Percentiles rank a stretch among this genome's conserved stretches.
Conservation (phyloP, 2,888 invertebrate genomes). For the Cataglyphis cursor region DNA sequence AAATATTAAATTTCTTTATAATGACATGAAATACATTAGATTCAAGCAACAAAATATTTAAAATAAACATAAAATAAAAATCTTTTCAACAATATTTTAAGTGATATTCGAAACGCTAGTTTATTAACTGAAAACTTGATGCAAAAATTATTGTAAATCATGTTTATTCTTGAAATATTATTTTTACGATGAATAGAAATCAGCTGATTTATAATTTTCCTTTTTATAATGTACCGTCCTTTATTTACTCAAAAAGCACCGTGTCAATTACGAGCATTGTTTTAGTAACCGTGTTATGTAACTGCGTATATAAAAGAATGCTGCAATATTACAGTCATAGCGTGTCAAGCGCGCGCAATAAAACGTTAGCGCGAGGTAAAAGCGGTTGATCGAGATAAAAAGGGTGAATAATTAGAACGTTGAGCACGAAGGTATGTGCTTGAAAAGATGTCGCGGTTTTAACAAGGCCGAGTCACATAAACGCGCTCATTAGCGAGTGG, state of each 20-base stretch:
- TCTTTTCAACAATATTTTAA: not conserved
- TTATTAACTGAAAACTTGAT: not conserved
- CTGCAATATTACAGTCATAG: not conserved
- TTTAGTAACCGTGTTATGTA: not conserved
- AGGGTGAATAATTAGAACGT: constrained; percentile 29
- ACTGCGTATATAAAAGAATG: constrained; percentile 5
- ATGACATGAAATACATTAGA: not conserved
- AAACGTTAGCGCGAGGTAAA: constrained; percentile 11
- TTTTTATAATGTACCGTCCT: not conserved
- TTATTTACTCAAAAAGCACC: not conserved
- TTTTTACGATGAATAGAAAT: not conserved
- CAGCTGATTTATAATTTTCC: not conserved
- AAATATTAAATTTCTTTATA: not conserved
- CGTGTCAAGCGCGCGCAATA: constrained; percentile 32
- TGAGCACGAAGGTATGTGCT: not conserved
- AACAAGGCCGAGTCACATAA: constrained; percentile 19
- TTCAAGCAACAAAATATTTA: not conserved
- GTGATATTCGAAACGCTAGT: not conserved
- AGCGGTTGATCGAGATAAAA: constrained; percentile 28
- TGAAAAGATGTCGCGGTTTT: constrained; percentile 26
- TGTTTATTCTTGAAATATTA: not conserved
- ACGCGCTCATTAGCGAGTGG: constrained; percentile 39
- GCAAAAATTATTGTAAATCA: not conserved
- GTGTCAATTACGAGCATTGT: not conserved
- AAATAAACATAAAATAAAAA: not conserved